Conservation (phyloP, 2,888 invertebrate species). For the Hirtodrosophila confusa region DNA sequence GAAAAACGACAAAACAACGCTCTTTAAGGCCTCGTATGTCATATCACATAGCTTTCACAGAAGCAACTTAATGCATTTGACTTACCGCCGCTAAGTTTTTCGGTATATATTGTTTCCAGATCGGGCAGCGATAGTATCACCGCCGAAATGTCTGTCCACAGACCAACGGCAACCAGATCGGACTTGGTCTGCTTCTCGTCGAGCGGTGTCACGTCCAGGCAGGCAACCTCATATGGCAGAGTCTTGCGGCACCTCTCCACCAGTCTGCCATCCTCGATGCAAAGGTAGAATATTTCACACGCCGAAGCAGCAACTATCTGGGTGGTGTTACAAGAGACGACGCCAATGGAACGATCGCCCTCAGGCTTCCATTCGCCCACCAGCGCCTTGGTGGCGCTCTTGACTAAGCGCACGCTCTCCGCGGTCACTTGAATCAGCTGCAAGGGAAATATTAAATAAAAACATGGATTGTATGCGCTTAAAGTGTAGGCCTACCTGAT, state of each 20-base stretch:
- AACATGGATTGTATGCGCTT: not conserved
- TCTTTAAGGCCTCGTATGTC: not conserved
- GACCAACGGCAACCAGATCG: constrained; percentile 93
- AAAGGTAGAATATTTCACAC: constrained; percentile 92
- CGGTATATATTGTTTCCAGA: constrained; percentile 92
- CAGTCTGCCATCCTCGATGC: constrained; percentile 88
- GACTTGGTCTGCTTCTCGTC: constrained; percentile 87
- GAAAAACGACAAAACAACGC: no score
- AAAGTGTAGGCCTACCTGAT: constrained; percentile 87
- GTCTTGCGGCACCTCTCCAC: constrained; percentile 88
- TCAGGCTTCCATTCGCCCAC: constrained; percentile 90
- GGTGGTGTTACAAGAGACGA: constrained; percentile 92
- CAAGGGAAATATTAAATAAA: not conserved
- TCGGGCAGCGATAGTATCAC: constrained; percentile 92
- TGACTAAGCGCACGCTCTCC: constrained; percentile 89
- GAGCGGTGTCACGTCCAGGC: constrained; percentile 95
- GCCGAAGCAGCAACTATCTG: constrained; percentile 95
- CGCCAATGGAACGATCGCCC: constrained; percentile 91
- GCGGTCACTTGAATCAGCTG: constrained; percentile 89
- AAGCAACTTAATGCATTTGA: not conserved
- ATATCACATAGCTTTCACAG: not conserved
- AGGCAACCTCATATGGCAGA: constrained; percentile 97
- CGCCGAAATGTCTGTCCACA: constrained; percentile 99
- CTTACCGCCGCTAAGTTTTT: constrained; percentile 93
- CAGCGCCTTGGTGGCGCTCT: constrained; percentile 87